phyloP scores from a whole-genome alignment of 2,797 vertebrate species.

The Sebastes iracundus region DNA sequence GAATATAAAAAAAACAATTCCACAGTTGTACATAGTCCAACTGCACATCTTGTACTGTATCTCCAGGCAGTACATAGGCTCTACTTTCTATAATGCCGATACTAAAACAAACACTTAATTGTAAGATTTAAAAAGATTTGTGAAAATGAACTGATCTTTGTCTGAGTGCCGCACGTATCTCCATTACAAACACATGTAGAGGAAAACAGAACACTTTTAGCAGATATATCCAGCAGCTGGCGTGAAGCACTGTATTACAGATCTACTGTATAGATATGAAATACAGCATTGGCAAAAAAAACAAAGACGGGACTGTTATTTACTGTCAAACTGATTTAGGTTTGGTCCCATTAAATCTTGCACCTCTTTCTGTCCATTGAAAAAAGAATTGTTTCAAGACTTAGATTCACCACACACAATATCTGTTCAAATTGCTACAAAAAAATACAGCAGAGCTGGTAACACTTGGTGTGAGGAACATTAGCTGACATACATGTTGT shows the following conservation, averaged over 20 bases:
- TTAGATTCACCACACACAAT: conserved; percentile 1
- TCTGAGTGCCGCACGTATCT: conserved; percentile 33
- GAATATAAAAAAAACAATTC: background rate
- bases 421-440: conserved; percentile 24
- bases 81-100: background rate
- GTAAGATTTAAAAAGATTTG: background rate
- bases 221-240: conserved; percentile 35
- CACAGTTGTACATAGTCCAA: background rate
- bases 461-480: conserved; percentile 12
- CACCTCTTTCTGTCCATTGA: conserved; percentile 3
- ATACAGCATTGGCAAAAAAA: conserved; percentile 38
- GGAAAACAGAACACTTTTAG: conserved; percentile 17
- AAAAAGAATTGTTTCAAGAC: background rate
- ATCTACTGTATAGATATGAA: conserved; percentile 30
- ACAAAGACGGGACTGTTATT: background rate
- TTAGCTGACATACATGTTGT: background rate
- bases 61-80: background rate
- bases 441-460: conserved; percentile 22
- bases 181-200: conserved; percentile 48
- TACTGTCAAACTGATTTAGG: background rate
- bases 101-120: background rate
- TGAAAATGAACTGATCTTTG: conserved; percentile 6
- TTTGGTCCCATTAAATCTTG: conserved; percentile 38
- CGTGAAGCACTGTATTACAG: conserved; percentile 34
- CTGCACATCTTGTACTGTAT: background rate